These are phyloP conservation scores for Pyrrhosoma nymphula DNA, from an alignment of 2,888 invertebrate genomes.

Conservation along the genomic window DNA sequence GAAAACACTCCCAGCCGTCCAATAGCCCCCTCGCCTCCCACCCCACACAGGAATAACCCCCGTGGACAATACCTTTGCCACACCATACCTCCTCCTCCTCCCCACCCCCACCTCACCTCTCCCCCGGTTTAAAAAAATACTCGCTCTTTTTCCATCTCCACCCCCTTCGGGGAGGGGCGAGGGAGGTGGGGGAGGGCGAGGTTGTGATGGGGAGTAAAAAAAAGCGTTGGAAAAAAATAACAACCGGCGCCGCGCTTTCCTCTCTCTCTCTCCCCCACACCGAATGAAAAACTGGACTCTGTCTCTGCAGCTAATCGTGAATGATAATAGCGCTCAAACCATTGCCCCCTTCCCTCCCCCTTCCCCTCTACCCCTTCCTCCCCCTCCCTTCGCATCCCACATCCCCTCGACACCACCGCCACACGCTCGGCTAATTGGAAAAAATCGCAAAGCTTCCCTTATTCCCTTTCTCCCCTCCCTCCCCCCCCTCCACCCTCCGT, in stretches of 20 bases:
- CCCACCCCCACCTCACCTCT: neutral
- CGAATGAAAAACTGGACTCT: slow-evolving; percentile 60
- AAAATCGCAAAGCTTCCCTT: slow-evolving; percentile 52
- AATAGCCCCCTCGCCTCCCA: neutral
- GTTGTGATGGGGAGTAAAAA: neutral
- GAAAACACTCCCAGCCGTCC: too few species aligned
- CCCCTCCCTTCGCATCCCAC: neutral
- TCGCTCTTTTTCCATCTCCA: neutral
- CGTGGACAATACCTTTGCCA: neutral
- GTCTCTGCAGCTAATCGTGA: slow-evolving; percentile 66
- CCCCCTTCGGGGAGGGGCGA: neutral
- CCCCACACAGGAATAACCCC: neutral
- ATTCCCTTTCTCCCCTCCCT: neutral
- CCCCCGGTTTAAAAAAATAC: too few species aligned
- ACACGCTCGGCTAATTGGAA: slow-evolving; percentile 64
- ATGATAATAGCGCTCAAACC: slow-evolving; percentile 57
- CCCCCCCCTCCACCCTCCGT: neutral
- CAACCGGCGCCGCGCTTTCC: neutral
- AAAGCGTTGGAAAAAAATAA: too few species aligned
- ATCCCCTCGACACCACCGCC: neutral
- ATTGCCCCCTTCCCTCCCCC: neutral
- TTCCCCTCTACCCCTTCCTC: neutral
- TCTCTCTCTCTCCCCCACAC: neutral
- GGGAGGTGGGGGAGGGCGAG: too few species aligned
- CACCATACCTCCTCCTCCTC: neutral